Evolutionary conservation across 2,888 invertebrate species (phyloP), one percentile per base, ranked within the genome.

Genomic region (Drosophila atripex): DNA sequence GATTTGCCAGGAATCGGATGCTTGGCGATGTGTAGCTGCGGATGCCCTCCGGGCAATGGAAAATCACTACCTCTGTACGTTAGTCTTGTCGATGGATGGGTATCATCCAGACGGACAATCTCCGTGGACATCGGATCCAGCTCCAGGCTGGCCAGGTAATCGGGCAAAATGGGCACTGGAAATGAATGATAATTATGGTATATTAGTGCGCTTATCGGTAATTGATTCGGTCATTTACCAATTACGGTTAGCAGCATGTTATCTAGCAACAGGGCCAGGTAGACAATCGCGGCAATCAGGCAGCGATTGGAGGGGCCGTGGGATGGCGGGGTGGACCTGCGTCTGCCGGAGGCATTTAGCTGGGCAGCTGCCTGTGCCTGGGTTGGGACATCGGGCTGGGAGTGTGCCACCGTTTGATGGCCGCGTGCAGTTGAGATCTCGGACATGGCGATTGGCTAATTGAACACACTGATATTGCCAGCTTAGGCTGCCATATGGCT

Each of bases 191-290:
- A 35, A 35, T 46, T 61, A 28, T 32, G 18, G n/a, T 16, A 21
- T 38, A 51, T 58, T 14, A 35, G 8, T 4, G n/a, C 12, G 8
- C 14, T 43, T 55, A 57, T 46, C 43, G 12, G 1, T 41, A 49
- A 53, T 52, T 56, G 53, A 69, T 58, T 70, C 23, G 39, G 47
- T 23, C 54, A 41, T 95, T 94, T 92, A 98, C 97, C 98, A 52
- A 98, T 95, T 38, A 97, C 96, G 35, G 97, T 97, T 49, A 97
- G 93, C 21, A 98, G 93, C 71, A 97, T 94, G 91, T 97, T 98
- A 92, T 98, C 97, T 90, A 96, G 91, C 83, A 96, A 93, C 89
- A 96, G 94, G 1, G 96, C 95, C 69, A 95, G 91, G 90, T 96
- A 96, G 55, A 96, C 94, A 68, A 94, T 92, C 23, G 92, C 77